Conservation (phyloP, 2,888 invertebrate genomes). For the Balanococcus diminutus region DNA sequence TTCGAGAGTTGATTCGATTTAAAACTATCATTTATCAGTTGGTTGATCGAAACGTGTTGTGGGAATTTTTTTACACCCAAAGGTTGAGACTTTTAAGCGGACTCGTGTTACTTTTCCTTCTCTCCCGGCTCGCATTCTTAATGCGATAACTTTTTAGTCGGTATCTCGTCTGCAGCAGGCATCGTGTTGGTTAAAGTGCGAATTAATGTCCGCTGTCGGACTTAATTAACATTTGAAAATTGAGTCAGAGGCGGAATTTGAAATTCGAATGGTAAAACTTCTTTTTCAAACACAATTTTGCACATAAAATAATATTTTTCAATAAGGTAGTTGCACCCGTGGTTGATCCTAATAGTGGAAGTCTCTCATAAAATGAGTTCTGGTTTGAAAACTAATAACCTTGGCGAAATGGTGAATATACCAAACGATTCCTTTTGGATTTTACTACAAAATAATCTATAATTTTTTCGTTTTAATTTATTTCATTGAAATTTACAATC, state of each 20-base stretch:
- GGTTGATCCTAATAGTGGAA: too few relatives aligned
- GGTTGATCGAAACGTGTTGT: not conserved
- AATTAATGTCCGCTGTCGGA: not conserved
- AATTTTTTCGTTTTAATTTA: too few relatives aligned
- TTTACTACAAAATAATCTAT: too few relatives aligned
- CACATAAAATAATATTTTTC: too few relatives aligned
- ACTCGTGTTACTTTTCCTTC: not conserved
- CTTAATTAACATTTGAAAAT: not conserved
- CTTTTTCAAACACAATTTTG: not conserved
- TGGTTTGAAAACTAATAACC: too few relatives aligned
- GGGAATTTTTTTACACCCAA: not conserved
- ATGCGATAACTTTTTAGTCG: not conserved
- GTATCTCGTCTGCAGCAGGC: not conserved
- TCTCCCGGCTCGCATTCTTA: not conserved
- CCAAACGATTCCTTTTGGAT: too few relatives aligned
- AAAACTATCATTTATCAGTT: conserved; percentile 47
- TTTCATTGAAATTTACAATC: too few relatives aligned
- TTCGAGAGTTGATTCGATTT: conserved; percentile 31
- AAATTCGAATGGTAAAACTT: not conserved
- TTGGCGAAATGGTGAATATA: too few relatives aligned
- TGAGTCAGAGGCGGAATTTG: too few relatives aligned
- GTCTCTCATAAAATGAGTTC: too few relatives aligned
- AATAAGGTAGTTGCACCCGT: too few relatives aligned
- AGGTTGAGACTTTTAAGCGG: not conserved
- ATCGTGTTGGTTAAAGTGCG: not conserved